Evolutionary conservation across 37 sponge, comb jelly and placozoan genomes (phyloP), one percentile per base, ranked within the genome.

Genomic region (Agelas oroides): DNA sequence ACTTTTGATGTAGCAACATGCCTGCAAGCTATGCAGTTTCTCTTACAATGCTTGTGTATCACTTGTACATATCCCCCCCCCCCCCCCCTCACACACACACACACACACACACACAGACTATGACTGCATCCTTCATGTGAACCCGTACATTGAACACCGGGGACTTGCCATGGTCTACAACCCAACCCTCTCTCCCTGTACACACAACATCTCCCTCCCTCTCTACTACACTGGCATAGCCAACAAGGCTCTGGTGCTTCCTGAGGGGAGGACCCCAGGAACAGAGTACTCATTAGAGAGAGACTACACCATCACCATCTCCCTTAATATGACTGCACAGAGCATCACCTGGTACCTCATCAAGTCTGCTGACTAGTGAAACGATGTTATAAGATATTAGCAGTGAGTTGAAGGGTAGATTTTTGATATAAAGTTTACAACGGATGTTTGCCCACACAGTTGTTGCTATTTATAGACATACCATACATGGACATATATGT

Each of bases 181-280:
- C 65, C 90, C 90, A 1, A 89, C 90, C 12, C 17, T 34, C 32
- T 23, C 40, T 39, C 16, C 63, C 39, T 28, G 77, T 36, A 53
- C 69, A 20, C 36, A 30, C 24, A 83, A 75, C 58, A 31, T 89
- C 55, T 52, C 71, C 17, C 75, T 89, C 39, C 90, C 90, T 53
- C 90, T 89, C 52, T 89, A 89, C 60, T 89, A 89, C 70, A 89
- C 90, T 70, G 90, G 90, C 30, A 66, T 89, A 53, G 35, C 71
- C 14, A 37, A 81, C 37, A 69, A 81, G 60, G 86, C 79, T 20
- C 14, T 69, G 35, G 72, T 86, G 28, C 17, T 54, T 8, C 71
- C 66, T 1, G 85, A 85, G 46, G 85, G 85, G 14, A 57, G 19
- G 65, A 2, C 19, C 27, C 59, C 77, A 32, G 71, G 25, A 19